These are phyloP conservation scores for Stenolophus ochropezus DNA, from an alignment of 2,888 invertebrate genomes.

Conservation along the genomic window DNA sequence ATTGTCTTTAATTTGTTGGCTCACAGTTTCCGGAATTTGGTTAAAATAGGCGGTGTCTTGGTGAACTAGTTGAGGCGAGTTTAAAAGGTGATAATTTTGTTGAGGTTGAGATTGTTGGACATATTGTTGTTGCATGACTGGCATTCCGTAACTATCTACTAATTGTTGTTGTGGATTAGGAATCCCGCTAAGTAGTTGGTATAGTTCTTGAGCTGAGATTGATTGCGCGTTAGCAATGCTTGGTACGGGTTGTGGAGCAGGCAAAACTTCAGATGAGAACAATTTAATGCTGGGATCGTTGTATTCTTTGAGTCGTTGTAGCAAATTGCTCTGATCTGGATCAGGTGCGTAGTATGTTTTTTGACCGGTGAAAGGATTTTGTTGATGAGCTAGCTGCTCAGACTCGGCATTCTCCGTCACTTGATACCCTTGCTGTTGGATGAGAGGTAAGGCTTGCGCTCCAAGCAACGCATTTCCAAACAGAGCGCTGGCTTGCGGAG, in stretches of 20 bases:
- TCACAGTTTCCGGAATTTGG: constrained; percentile 73
- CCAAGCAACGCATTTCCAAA: constrained; percentile 18
- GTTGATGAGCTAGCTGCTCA: constrained; percentile 65
- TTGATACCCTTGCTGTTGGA: constrained; percentile 72
- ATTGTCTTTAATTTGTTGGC: constrained; percentile 69
- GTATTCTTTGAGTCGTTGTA: constrained; percentile 20
- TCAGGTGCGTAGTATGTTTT: constrained; percentile 74
- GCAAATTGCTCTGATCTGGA: constrained; percentile 71
- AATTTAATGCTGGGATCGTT: constrained; percentile 66
- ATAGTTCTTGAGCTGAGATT: constrained; percentile 72
- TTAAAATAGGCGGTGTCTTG: constrained; percentile 70
- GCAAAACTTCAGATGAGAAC: constrained; percentile 68
- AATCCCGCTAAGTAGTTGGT: constrained; percentile 61
- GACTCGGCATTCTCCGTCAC: constrained; percentile 74
- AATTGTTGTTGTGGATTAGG: constrained; percentile 68
- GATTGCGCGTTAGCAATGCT: constrained; percentile 29
- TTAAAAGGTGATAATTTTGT: constrained; percentile 71
- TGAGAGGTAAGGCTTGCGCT: constrained; percentile 43
- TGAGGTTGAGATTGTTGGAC: constrained; percentile 68
- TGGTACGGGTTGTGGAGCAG: constrained; percentile 37
- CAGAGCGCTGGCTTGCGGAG: constrained; percentile 10
- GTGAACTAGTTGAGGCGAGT: constrained; percentile 66
- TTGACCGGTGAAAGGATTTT: constrained; percentile 70
- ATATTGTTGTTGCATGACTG: constrained; percentile 72
- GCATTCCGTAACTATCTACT: constrained; percentile 73